Base-by-base conservation (phyloP, 2,113 vertebrate genomes). In the Mustela nigripes region DNA sequence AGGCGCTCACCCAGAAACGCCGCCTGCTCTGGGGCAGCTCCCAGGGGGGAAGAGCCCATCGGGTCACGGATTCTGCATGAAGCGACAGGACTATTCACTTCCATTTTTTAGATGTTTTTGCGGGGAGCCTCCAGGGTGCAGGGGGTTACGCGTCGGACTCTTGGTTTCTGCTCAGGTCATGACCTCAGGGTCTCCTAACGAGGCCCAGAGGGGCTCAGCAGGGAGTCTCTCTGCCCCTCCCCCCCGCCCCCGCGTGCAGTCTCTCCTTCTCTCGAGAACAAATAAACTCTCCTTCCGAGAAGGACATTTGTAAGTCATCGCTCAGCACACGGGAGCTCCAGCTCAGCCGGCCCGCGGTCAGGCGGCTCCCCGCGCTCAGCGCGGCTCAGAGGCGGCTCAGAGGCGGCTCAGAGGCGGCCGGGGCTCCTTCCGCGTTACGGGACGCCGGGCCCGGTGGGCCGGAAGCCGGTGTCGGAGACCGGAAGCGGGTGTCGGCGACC, bases 391-490 rank as follows among this genome's bases (percentile, higher is more conserved):
- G 1, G 14, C 50, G 14, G 14, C 15, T 14, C 3, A 4, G 14
- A 4, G 1, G 14, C 50, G 14, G 14, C 15, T 14, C 3, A 4
- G 14, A 0, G 1, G 50, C 14, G 14, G 50, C 14, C 15, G 50
- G 15, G 50, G 50, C 50, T 53, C 50, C 50, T 53, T 53, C 4
- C 15, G 50, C 50, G 14, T 16, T 15, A 15, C 14, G 4, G 4
- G 50, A 53, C 14, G 50, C 15, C 4, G 50, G 50, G 50, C 50
- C 50, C 50, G 14, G 50, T 14, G 14, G 4, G 7, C 50, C 50
- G 50, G 50, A 53, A 53, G 50, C 14, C 4, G 50, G 50, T 15
- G 50, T 53, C 48, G 2, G 48, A 12, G 50, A 15, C 50, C 12
- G 50, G 50, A 53, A 53, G 50, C 14, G 50, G 50, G 50, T 15